Conservation (phyloP, 2,888 invertebrate genomes). For the Falcaria lacertinaria region DNA sequence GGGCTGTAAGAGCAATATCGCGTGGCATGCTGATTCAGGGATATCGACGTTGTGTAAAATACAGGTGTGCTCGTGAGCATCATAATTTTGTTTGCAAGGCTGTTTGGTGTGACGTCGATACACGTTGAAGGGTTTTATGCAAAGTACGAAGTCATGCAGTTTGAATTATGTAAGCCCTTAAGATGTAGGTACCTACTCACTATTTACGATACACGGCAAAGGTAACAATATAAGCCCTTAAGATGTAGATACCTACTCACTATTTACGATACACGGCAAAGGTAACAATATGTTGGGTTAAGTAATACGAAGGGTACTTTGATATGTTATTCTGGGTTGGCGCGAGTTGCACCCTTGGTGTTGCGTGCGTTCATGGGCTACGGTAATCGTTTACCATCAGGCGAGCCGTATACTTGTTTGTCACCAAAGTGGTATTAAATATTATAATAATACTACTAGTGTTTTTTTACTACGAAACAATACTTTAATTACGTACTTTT, state of each 20-base stretch:
- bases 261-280: not conserved
- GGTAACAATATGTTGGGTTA: conserved; percentile 1
- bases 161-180: conserved; percentile 17
- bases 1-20: conserved; percentile 38
- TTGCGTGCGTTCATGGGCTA: too few species aligned
- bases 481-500: too few species aligned
- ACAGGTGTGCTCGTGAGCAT: conserved; percentile 44
- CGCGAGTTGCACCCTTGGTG: too few species aligned
- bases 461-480: too few species aligned
- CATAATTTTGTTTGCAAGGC: conserved; percentile 36
- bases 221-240: not conserved
- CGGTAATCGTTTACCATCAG: too few species aligned
- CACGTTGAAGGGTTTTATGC: conserved; percentile 13
- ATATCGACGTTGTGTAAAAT: conserved; percentile 46
- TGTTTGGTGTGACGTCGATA: conserved; percentile 27
- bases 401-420: too few species aligned
- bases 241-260: not conserved
- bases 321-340: too few species aligned
- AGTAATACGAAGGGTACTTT: too few species aligned
- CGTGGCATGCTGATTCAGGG: conserved; percentile 44
- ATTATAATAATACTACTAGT: too few species aligned
- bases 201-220: not conserved
- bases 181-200: not conserved
- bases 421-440: too few species aligned
- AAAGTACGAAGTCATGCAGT: conserved; percentile 19